Base-by-base conservation (phyloP, 2,113 vertebrate species). In the Propithecus coquereli region DNA sequence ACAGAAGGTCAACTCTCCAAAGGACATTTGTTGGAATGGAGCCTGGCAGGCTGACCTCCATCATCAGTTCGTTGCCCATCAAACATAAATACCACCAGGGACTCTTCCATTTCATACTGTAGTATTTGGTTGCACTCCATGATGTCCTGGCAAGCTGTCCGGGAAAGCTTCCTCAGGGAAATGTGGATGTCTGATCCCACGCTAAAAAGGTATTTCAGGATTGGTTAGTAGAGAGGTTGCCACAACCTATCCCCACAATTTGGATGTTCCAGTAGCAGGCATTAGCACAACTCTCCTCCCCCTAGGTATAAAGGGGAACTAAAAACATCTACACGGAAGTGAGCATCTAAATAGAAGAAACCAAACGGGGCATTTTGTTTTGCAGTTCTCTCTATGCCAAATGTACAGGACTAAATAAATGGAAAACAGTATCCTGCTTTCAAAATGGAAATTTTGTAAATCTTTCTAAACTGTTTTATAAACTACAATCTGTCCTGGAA, bases 401-500 rank as follows among this genome's bases (percentile, higher is more conserved):
- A 68, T 1, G 30, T 66, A 82, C 13, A 73, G 54, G 16, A 93
- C 43, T 70, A 52, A 71, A 50, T 47, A 76, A 52, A 40, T 23
- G 32, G 37, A 71, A 6, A 45, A 66, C 61, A 43, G 8, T 52
- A 17, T 83, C 68, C 54, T n/a, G 4, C 45, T 93, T 86, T 95
- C 77, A n/a, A 95, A 94, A 83, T 77, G n/a, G 81, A 59, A 57
- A 63, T 65, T 66, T 89, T 81, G 34, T 45, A 81, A 94, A 45
- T 9, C 18, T 83, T 90, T 47, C 12, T 59, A 47, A 84, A 61
- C 32, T 45, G 22, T 91, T 94, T 81, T n/a, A 61, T 80, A 43
- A 76, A 16, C 40, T 76, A 2, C 32, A 65, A 82, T 93, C 74
- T 93, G 23, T 90, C 45, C 57, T 70, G 68, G 52, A 90, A 80